Conservation (phyloP, 2,888 invertebrate species). For the Cataglyphis altisquamis region DNA sequence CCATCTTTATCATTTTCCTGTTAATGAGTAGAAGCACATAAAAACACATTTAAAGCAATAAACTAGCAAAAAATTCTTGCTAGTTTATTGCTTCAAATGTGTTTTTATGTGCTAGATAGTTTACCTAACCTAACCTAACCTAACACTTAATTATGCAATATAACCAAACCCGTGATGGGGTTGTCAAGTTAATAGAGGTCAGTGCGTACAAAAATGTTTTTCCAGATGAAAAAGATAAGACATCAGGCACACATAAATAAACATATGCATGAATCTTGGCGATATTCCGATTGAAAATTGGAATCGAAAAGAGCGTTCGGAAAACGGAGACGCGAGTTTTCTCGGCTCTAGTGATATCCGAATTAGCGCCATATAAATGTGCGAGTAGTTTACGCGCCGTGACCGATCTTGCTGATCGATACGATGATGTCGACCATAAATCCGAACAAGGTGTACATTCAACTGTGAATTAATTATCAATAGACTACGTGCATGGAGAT, state of each 20-base stretch:
- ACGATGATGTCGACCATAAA: constrained; percentile 52
- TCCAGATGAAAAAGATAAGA: background rate
- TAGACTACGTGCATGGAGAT: background rate
- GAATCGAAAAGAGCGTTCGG: background rate
- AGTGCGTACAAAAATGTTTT: background rate
- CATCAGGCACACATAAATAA: background rate
- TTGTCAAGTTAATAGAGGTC: too few relatives aligned
- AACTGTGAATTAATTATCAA: constrained; percentile 60
- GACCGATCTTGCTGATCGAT: constrained; percentile 49
- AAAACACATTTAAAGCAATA: too few relatives aligned
- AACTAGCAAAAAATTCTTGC: too few relatives aligned
- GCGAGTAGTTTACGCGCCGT: constrained; percentile 42
- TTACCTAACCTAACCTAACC: too few relatives aligned
- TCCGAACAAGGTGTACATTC: constrained; percentile 55
- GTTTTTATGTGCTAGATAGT: too few relatives aligned
- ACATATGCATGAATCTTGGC: background rate
- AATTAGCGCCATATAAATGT: constrained; percentile 46
- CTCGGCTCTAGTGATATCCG: constrained; percentile 13
- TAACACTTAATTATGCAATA: too few relatives aligned
- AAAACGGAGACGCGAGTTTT: constrained; percentile 1
- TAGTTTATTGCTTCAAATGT: too few relatives aligned
- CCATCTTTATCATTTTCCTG: too few relatives aligned
- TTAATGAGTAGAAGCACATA: too few relatives aligned
- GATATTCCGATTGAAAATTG: background rate
- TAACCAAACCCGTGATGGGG: too few relatives aligned